Conservation (phyloP, 2,113 vertebrate genomes). For the Hirundichthys speculiger region DNA sequence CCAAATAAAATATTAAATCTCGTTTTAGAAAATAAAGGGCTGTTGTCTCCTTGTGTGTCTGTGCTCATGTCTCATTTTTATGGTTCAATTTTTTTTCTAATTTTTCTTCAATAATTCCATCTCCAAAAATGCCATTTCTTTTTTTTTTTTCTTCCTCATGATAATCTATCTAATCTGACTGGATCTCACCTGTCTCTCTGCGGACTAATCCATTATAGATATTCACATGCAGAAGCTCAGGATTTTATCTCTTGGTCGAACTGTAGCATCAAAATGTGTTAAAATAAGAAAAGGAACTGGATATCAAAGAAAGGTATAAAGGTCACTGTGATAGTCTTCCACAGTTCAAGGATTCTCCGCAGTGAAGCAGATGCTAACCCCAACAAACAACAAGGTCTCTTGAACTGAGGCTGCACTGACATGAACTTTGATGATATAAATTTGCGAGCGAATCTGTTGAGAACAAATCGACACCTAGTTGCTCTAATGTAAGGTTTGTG, state of each 20-base stretch:
- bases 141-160: background rate
- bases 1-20: too few species aligned
- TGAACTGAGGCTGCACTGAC: slow-evolving; percentile 4
- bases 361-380: background rate
- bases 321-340: slow-evolving; percentile 9
- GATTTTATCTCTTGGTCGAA: too few species aligned
- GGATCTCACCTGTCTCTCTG: background rate
- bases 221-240: too few species aligned
- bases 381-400: background rate
- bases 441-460: slow-evolving; percentile 14
- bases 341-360: background rate
- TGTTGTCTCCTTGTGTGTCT: too few species aligned
- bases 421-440: slow-evolving; percentile 21
- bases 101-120: background rate
- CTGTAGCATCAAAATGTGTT: too few species aligned
- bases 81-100: too few species aligned
- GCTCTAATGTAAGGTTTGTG: slow-evolving; percentile 42
- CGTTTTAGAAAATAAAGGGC: too few species aligned
- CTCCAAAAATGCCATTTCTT: background rate
- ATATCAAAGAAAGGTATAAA: slow-evolving; percentile 2
- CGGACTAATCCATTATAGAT: background rate
- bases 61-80: too few species aligned
- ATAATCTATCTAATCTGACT: too few species aligned
- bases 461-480: slow-evolving; percentile 31
- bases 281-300: background rate